Evolutionary conservation across 2,888 invertebrate genomes (phyloP).

Genomic region (Darwinula stevensoni): DNA sequence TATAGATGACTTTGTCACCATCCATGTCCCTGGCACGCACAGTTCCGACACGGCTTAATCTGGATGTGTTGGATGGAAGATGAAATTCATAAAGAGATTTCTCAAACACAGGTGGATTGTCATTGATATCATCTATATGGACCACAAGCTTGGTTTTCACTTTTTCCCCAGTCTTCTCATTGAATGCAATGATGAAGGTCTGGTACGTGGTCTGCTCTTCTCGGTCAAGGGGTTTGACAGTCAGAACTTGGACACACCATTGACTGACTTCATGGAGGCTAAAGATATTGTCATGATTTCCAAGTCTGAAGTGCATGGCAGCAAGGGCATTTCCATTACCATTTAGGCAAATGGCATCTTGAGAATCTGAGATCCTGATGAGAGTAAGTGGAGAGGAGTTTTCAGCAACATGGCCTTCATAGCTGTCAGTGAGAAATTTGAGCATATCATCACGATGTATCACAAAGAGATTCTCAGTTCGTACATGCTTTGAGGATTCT

Average conservation of each 20-base stretch:
- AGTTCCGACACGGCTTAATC: slow-evolving; percentile 52
- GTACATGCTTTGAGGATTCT: slow-evolving; percentile 25
- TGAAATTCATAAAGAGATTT: slow-evolving; percentile 41
- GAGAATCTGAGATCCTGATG: slow-evolving; percentile 27
- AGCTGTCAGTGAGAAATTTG: slow-evolving; percentile 31
- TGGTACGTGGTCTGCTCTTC: slow-evolving; percentile 39
- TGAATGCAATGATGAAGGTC: slow-evolving; percentile 46
- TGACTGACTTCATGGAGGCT: too few species aligned
- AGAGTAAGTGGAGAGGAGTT: slow-evolving; percentile 39
- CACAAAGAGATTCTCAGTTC: slow-evolving; percentile 42
- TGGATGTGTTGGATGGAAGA: slow-evolving; percentile 25
- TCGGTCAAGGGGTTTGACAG: slow-evolving; percentile 34
- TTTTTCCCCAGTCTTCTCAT: slow-evolving; percentile 44
- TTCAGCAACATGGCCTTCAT: slow-evolving; percentile 33
- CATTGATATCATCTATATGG: slow-evolving; percentile 56
- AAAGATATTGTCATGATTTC: slow-evolving; percentile 1
- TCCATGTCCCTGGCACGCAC: slow-evolving; percentile 66
- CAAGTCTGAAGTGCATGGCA: too few species aligned
- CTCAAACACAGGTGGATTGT: slow-evolving; percentile 61
- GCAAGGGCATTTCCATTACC: not conserved
- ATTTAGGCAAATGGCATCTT: not conserved
- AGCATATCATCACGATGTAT: slow-evolving; percentile 53
- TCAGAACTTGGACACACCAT: slow-evolving; percentile 10
- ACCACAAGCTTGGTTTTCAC: slow-evolving; percentile 46
- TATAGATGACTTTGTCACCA: slow-evolving; percentile 70